Base-by-base conservation (phyloP, 2,888 invertebrate species). In the Strigamia transsilvanica region DNA sequence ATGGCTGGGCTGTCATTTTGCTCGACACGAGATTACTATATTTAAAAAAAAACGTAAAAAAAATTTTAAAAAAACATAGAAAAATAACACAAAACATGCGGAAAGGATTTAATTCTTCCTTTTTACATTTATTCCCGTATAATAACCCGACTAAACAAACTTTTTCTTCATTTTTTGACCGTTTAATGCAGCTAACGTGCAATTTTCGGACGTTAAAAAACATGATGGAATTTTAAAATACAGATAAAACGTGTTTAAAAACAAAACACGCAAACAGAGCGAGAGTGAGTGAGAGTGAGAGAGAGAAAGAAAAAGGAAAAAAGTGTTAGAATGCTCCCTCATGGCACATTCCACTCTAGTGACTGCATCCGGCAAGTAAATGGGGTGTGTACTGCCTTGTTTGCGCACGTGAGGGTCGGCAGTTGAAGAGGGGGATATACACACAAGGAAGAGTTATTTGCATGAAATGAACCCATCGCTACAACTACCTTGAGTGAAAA, bases 1-100 rank as follows among this genome's bases (percentile, higher is more conserved):
- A 41, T 82, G 82, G 41, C 27, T 77, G 83, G 83, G 78, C 81
- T 83, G 81, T 83, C 83, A 79, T 78, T 81, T 80, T 80, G 46
- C 80, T 42, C 51, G 38, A 41, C 41, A 38, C 38, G 79, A 34
- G 42, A 79, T 38, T 41, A 42, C 79, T n/a, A n/a, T n/a, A n/a
- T n/a, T n/a, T 4, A 6, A n/a, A 10, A 23, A 32, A 78, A 27
- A 78, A 32, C 32, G 32, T 5, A 34, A 5, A 34, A 34, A 34
- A 34, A 34, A 34, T 34, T 34, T 34, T 34, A 34, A 34, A 34
- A 34, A 34, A 34, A 3, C 12, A 10, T 18, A 4, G n/a, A 78
- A 32, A 13, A 73, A 5, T 18, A 27, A 13, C 23, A 21, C 18
- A 34, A 34, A 34, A 34, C 18, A 27, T 78, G 32, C 5, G 32